Evolutionary conservation across 2,113 vertebrate species (phyloP).

Genomic region (Prinia subflava): DNA sequence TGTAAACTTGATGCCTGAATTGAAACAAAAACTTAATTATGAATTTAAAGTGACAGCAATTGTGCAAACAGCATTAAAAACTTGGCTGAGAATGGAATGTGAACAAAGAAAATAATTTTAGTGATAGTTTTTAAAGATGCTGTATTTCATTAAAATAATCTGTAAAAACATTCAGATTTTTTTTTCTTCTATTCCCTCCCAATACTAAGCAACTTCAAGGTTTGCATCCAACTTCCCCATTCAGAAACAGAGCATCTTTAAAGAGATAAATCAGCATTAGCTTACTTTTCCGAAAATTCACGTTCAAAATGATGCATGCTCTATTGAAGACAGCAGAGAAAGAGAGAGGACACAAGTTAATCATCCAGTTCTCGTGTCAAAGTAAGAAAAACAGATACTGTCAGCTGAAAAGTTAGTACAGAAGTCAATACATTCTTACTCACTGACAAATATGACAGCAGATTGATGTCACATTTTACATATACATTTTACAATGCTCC

Average conservation of each 20-base stretch:
- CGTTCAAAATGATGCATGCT: constrained; percentile 97
- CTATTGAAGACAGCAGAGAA: constrained; percentile 88
- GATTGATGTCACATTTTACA: not conserved
- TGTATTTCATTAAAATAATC: constrained; percentile 64
- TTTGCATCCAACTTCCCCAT: constrained; percentile 38
- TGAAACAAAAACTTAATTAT: constrained; percentile 64
- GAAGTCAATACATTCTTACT: constrained; percentile 7
- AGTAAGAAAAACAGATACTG: constrained; percentile 55
- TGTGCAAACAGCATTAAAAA: constrained; percentile 65
- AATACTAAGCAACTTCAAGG: constrained; percentile 16
- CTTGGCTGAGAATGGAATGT: constrained; percentile 58
- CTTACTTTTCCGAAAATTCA: constrained; percentile 96
- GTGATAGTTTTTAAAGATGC: constrained; percentile 73
- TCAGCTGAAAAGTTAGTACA: constrained; percentile 40
- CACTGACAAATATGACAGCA: not conserved
- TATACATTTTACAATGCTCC: not conserved
- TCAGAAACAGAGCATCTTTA: constrained; percentile 82
- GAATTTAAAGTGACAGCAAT: constrained; percentile 56
- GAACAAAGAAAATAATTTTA: constrained; percentile 45
- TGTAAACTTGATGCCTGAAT: constrained; percentile 59
- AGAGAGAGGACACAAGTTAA: constrained; percentile 71
- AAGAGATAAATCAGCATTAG: constrained; percentile 79
- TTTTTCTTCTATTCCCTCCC: constrained; percentile 39
- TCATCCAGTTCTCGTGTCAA: constrained; percentile 65
- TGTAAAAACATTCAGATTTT: not conserved